These are phyloP conservation scores for Gandaritis pyraliata DNA, from an alignment of 2,888 invertebrate species.

Conservation along the genomic window DNA sequence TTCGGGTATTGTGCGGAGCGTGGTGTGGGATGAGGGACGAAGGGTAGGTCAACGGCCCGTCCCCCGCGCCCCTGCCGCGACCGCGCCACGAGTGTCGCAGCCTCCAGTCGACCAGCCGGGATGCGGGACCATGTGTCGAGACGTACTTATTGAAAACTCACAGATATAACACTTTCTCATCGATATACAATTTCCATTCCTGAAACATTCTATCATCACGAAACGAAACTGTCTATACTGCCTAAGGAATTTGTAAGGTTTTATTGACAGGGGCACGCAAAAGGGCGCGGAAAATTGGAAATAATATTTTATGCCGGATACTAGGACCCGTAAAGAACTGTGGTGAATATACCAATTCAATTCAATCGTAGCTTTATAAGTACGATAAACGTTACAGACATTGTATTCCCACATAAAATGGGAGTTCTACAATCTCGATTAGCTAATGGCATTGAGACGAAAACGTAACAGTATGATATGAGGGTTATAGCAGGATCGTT, in stretches of 20 bases:
- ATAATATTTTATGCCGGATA: slow-evolving; percentile 41
- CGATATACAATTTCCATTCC: slow-evolving; percentile 48
- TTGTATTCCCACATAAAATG: slow-evolving; percentile 11
- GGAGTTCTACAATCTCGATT: slow-evolving; percentile 14
- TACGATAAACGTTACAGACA: slow-evolving; percentile 8
- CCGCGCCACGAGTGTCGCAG: slow-evolving; percentile 49
- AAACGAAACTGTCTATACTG: slow-evolving; percentile 40
- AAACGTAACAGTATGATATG: slow-evolving; percentile 2
- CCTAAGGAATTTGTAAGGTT: slow-evolving; percentile 41
- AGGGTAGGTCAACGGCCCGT: slow-evolving; percentile 72
- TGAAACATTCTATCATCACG: slow-evolving; percentile 43
- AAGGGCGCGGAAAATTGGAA: slow-evolving; percentile 39
- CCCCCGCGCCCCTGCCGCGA: slow-evolving; percentile 42
- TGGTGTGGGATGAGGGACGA: slow-evolving; percentile 56
- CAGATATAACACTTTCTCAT: slow-evolving; percentile 47
- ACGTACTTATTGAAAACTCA: slow-evolving; percentile 56
- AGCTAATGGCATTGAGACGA: slow-evolving; percentile 15
- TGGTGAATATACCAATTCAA: slow-evolving; percentile 34
- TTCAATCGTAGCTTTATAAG: slow-evolving; percentile 26
- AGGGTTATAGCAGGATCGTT: not conserved
- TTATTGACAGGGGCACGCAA: slow-evolving; percentile 42
- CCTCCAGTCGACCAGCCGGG: slow-evolving; percentile 42
- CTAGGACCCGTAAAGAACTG: slow-evolving; percentile 34
- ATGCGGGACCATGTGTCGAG: slow-evolving; percentile 50
- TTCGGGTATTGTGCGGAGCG: slow-evolving; percentile 50